Percentiles rank a stretch among this genome's conserved stretches.
Conservation (phyloP, 2,113 vertebrate genomes). For the Phrynocephalus versicolor region DNA sequence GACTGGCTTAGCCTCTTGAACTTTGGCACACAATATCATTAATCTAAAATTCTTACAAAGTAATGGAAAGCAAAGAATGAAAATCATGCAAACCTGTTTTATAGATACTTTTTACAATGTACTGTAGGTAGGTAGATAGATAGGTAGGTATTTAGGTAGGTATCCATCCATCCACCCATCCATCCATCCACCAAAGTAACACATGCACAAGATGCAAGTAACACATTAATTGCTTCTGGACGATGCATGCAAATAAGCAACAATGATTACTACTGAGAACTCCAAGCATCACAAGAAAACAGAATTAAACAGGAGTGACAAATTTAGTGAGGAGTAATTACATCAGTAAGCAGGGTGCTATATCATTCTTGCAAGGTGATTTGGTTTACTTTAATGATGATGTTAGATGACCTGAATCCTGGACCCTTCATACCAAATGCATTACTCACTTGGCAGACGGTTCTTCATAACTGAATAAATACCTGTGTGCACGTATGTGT, state of each 20-base stretch:
- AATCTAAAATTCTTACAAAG: not conserved
- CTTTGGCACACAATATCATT: not conserved
- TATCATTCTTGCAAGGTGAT: not conserved
- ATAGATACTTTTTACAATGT: too few relatives aligned
- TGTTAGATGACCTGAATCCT: not conserved
- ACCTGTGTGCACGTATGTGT: not conserved
- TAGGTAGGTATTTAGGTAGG: too few relatives aligned
- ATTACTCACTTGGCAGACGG: not conserved
- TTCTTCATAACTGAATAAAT: not conserved
- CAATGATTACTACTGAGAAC: too few relatives aligned
- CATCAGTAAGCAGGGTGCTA: not conserved
- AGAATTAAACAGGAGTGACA: too few relatives aligned
- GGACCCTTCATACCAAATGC: not conserved
- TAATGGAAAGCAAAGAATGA: slow-evolving; percentile 9
- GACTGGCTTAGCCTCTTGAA: not conserved
- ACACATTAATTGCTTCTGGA: too few relatives aligned
- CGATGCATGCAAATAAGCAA: too few relatives aligned
- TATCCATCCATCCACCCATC: too few relatives aligned
- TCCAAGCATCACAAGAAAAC: too few relatives aligned
- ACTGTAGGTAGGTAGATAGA: too few relatives aligned
- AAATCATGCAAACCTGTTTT: not conserved
- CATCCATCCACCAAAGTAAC: too few relatives aligned
- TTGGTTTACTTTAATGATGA: not conserved
- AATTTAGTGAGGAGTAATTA: too few relatives aligned
- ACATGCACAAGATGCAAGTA: too few relatives aligned